Percentiles rank a stretch among this genome's conserved stretches.
These are phyloP conservation scores for Ibidorhyncha struthersii DNA, from an alignment of 2,113 vertebrate species.

Conservation along the genomic window DNA sequence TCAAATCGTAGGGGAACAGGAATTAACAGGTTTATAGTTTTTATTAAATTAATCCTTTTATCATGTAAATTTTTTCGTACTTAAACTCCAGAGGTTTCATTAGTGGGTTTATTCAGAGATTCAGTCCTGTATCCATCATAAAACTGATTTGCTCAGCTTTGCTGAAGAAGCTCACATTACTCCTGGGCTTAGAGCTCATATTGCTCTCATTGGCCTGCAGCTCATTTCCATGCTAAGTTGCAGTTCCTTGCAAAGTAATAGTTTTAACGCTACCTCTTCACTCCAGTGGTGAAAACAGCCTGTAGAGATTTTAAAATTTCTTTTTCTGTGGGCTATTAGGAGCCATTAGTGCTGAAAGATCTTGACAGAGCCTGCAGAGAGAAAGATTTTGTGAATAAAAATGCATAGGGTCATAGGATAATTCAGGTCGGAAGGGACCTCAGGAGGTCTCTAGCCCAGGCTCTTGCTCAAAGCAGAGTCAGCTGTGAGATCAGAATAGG, in stretches of 20 bases:
- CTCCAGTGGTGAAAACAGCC: not conserved
- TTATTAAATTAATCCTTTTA: not conserved
- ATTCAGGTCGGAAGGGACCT: not conserved
- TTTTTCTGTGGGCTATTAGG: conserved; percentile 8
- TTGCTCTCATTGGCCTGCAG: not conserved
- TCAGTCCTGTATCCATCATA: not conserved
- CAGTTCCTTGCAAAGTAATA: not conserved
- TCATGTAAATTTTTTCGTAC: not conserved
- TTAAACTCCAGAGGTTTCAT: not conserved
- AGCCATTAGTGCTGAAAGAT: conserved; percentile 11
- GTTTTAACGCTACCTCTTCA: not conserved
- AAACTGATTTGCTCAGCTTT: conserved; percentile 4
- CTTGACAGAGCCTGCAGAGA: conserved; percentile 10
- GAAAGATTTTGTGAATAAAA: not conserved
- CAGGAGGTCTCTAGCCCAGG: not conserved
- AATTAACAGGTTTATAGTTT: not conserved
- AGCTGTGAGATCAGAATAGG: not conserved
- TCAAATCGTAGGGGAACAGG: not conserved
- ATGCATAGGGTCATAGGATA: not conserved
- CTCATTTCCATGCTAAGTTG: not conserved
- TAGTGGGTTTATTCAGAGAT: not conserved
- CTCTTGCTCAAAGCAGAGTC: not conserved
- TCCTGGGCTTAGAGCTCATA: not conserved
- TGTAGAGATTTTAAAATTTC: not conserved
- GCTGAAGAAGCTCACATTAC: not conserved